Evolutionary conservation across 2,888 invertebrate genomes (phyloP), one percentile per base, ranked within the genome.

Genomic region (Dichetophora obliterata): DNA sequence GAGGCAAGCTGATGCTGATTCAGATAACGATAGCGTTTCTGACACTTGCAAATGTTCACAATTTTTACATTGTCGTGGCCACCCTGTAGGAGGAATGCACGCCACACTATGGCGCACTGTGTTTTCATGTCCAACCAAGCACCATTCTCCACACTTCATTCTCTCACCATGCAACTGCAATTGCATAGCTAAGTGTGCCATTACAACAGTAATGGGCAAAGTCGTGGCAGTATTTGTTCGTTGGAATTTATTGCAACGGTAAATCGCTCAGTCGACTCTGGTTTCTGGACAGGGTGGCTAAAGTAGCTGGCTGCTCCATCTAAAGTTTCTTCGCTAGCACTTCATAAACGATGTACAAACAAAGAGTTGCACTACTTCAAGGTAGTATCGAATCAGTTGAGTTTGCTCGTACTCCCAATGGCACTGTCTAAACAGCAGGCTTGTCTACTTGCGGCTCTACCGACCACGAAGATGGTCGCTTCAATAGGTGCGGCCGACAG

Each of bases 31-130:
- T 69, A 65, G 73, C 68, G 74, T n/a, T 74, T 68, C 69, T 77
- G 75, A 75, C 77, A 77, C 77, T 75, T 75, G 74, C 74, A 59
- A 66, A 66, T 73, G 63, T 50, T 34, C 54, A 71, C 72, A 52
- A 66, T 65, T 65, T 61, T 27, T 73, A 48, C 61, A 9, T 54
- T 8, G 37, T 57, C 59, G 37, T 5, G 43, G 48, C 14, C 24
- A 24, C 24, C 9, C 27, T 59, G 27, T 27, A 11, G 50, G 50
- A 48, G 48, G 43, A 11, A 11, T 43, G 43, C 43, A 37, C 37
- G 37, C 57, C 22, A 24, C 57, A 11, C 57, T 27, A 59, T 1
- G 11, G 54, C n/a, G 3, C 24, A n/a, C n/a, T 9, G 24, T 27
- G 24, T 22, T 9, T 59, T 27, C 57, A 59, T 59, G 57, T 22